A percentile compares a stretch with the other conserved stretches of the same genome.
Conservation (phyloP, 1,140 invertebrate species). For the Ruditapes philippinarum region DNA sequence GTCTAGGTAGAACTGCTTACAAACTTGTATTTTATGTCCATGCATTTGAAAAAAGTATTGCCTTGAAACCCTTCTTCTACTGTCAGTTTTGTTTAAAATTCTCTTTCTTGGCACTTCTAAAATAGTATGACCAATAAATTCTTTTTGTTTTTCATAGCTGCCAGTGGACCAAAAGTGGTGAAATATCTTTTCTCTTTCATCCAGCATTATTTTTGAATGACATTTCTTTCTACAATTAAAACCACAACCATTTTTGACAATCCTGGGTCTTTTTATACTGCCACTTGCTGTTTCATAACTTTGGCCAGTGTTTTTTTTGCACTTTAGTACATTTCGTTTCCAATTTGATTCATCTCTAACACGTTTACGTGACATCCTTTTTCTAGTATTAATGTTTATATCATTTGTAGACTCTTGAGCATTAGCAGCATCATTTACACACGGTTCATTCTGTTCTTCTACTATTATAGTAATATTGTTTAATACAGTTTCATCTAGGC, state of each 20-base stretch:
- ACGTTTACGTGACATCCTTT: too few species aligned
- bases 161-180: constrained; percentile 7
- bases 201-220: background rate
- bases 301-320: background rate
- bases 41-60: background rate
- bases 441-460: background rate
- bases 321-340: background rate
- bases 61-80: background rate
- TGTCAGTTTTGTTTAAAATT: background rate
- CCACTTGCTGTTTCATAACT: background rate
- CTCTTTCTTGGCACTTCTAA: background rate
- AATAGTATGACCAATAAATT: background rate
- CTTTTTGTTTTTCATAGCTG: constrained; percentile 1
- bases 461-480: background rate
- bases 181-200: constrained; percentile 9
- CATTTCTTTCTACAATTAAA: background rate
- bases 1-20: background rate
- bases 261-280: background rate
- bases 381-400: background rate
- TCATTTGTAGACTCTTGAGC: background rate
- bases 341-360: background rate
- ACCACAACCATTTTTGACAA: background rate
- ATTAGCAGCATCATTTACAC: background rate
- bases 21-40: background rate
- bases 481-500: background rate